Percentiles rank a stretch among this genome's conserved stretches.
phyloP scores from a whole-genome alignment of 1,140 invertebrate genomes.

The Arctopsyche grandis region DNA sequence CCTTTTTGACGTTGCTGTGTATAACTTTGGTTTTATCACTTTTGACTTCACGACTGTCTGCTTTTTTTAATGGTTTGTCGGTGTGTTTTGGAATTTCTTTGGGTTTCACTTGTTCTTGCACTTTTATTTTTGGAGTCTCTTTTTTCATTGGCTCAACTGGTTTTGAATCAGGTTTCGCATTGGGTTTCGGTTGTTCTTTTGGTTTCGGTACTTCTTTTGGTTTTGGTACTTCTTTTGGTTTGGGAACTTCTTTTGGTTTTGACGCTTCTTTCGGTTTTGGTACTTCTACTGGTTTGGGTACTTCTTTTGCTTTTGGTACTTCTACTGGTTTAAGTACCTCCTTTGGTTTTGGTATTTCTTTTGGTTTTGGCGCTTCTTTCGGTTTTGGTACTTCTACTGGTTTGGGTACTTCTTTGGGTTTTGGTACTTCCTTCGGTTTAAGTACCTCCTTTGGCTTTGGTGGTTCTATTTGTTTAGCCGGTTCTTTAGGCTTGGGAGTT shows the following conservation, averaged over 20 bases:
- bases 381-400: slow-evolving; percentile 5
- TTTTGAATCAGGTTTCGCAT: slow-evolving; percentile 12
- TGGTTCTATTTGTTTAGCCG: slow-evolving; percentile 19
- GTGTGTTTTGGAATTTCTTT: not conserved
- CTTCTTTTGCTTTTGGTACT: slow-evolving; percentile 23
- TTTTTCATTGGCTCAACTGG: slow-evolving; percentile 9
- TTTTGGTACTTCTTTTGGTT: slow-evolving; percentile 13
- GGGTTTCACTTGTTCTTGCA: not conserved
- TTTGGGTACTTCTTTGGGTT: slow-evolving; percentile 33
- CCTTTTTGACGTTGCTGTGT: slow-evolving; percentile 32
- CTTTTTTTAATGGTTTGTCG: slow-evolving; percentile 5
- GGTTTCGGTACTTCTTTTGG: slow-evolving; percentile 14
- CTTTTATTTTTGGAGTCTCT: not conserved
- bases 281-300: slow-evolving; percentile 22
- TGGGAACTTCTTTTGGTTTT: slow-evolving; percentile 31
- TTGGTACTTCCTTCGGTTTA: slow-evolving; percentile 27
- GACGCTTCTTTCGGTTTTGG: slow-evolving; percentile 19
- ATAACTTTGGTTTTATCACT: no score
- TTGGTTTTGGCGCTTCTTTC: slow-evolving; percentile 21
- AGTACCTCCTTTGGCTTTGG: slow-evolving; percentile 14
- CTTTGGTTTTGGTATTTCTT: slow-evolving; percentile 16
- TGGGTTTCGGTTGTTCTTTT: slow-evolving; percentile 4
- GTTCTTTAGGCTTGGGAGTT: slow-evolving; percentile 6
- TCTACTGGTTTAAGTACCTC: slow-evolving; percentile 28
- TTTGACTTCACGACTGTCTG: slow-evolving; percentile 23